phyloP scores from a whole-genome alignment of 2,888 invertebrate species.

The Scaptomyza tumidula region DNA sequence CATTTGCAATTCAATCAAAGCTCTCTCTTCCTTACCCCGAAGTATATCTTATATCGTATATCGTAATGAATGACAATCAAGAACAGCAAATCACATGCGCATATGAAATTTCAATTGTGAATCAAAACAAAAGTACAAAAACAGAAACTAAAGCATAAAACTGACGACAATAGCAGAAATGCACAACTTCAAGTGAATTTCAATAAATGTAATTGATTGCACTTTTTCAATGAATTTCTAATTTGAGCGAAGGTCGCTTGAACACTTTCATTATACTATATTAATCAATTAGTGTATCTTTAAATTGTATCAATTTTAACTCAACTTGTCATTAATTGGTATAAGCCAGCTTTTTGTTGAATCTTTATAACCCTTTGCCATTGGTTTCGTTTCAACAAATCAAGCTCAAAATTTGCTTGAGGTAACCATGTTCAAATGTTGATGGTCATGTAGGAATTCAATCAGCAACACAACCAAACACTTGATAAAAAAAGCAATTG shows the following conservation, averaged over 20 bases:
- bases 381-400: too few species aligned
- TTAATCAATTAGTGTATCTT: neutral
- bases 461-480: neutral
- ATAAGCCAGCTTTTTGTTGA: neutral
- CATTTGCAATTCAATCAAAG: too few species aligned
- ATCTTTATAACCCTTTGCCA: neutral
- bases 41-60: too few species aligned
- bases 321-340: neutral
- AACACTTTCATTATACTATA: neutral
- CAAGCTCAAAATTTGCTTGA: too few species aligned
- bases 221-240: slow-evolving; percentile 18
- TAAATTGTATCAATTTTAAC: neutral
- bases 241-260: slow-evolving; percentile 14
- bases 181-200: slow-evolving; percentile 13
- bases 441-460: neutral
- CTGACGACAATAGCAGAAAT: slow-evolving; percentile 3
- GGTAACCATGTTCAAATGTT: slow-evolving; percentile 4
- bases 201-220: slow-evolving; percentile 16
- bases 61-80: too few species aligned
- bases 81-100: too few species aligned
- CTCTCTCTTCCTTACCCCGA: too few species aligned
- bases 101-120: too few species aligned
- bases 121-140: too few species aligned
- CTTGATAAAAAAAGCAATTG: slow-evolving; percentile 4
- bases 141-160: neutral